Percentiles rank a stretch among this genome's conserved stretches.
These are phyloP conservation scores for Meiosimyza platycephala DNA, from an alignment of 2,888 invertebrate species.

Conservation along the genomic window DNA sequence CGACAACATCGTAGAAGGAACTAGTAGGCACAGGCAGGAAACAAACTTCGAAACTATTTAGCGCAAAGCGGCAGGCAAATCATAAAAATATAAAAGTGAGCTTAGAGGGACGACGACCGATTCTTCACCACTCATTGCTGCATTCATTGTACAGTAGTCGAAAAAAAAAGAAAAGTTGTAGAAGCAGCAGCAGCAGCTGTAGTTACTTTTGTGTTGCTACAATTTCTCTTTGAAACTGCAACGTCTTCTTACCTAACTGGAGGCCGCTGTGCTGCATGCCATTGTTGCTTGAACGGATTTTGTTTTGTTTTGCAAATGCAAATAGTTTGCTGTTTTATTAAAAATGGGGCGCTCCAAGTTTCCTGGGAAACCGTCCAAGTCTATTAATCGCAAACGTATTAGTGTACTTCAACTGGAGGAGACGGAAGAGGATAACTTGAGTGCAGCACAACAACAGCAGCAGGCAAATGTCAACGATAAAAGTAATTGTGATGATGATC, in stretches of 20 bases:
- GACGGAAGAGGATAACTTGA: conserved; percentile 25
- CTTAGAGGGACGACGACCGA: conserved; percentile 49
- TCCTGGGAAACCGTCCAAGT: conserved; percentile 89
- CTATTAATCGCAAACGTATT: conserved; percentile 86
- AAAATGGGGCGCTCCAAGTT: conserved; percentile 70
- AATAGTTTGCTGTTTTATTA: conserved; percentile 38
- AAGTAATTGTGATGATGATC: conserved; percentile 40
- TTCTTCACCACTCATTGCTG: conserved; percentile 28
- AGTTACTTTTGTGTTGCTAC: conserved; percentile 13
- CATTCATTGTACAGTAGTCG: conserved; percentile 42
- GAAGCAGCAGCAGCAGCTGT: conserved; percentile 16
- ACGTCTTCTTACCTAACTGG: conserved; percentile 35
- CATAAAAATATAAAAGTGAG: conserved; percentile 42
- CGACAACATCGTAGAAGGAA: conserved; percentile 30
- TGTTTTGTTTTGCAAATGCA: conserved; percentile 36
- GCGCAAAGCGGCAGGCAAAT: conserved; percentile 44
- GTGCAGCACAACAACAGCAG: conserved; percentile 39
- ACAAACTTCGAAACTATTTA: conserved; percentile 36
- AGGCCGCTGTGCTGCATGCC: conserved; percentile 34
- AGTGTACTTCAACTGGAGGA: conserved; percentile 72
- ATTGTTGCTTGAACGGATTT: conserved; percentile 5
- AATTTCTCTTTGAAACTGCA: neutral
- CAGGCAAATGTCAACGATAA: conserved; percentile 37
- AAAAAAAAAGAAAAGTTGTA: conserved; percentile 38
- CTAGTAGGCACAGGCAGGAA: conserved; percentile 34